Percentiles rank a stretch among this genome's conserved stretches.
These are phyloP conservation scores for Eretmochelys imbricata DNA, from an alignment of 2,113 vertebrate genomes.

Conservation along the genomic window DNA sequence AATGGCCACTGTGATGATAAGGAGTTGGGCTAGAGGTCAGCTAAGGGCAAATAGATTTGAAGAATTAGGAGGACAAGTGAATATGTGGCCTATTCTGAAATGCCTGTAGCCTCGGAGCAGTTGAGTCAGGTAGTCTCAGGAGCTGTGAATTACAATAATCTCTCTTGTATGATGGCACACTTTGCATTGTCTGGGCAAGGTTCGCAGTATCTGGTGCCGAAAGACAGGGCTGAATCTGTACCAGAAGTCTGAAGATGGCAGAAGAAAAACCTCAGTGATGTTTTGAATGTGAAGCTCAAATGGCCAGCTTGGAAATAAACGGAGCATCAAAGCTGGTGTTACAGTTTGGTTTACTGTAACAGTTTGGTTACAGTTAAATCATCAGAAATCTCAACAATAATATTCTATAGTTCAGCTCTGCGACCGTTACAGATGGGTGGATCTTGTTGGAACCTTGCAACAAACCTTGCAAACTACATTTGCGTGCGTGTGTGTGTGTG, in stretches of 20 bases:
- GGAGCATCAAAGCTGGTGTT: neutral
- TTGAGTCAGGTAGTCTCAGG: neutral
- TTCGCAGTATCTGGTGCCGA: neutral
- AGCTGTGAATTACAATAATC: neutral
- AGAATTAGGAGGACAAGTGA: neutral
- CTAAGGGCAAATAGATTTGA: neutral
- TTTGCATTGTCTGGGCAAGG: neutral
- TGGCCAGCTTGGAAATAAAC: neutral
- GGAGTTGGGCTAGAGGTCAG: neutral
- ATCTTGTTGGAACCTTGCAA: neutral
- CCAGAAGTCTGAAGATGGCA: neutral
- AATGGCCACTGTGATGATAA: neutral
- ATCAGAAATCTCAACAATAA: neutral
- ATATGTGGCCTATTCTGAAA: neutral
- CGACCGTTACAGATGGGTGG: neutral
- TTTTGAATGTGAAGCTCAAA: neutral
- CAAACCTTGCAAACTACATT: neutral
- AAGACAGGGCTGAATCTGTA: neutral
- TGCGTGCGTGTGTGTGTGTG: no score
- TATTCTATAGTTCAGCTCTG: neutral
- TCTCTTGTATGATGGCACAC: neutral
- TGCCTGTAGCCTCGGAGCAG: fast-evolving
- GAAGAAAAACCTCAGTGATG: fast-evolving
- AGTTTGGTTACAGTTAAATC: neutral
- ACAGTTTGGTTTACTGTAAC: no score